phyloP scores from a whole-genome alignment of 2,113 vertebrate species.

The Bambusicola thoracicus region DNA sequence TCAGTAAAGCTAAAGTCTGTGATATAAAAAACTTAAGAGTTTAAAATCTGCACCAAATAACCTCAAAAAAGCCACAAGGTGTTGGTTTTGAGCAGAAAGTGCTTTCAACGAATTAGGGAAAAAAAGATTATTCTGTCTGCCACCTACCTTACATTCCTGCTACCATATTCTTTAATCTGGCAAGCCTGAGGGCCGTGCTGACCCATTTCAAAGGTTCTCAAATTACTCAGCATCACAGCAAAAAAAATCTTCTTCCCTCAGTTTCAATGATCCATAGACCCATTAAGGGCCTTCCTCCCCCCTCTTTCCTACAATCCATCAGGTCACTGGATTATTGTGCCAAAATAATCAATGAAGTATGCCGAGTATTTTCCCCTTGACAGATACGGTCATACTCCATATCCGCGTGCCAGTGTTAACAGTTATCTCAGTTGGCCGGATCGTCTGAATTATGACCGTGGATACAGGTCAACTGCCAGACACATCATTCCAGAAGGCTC shows the following conservation, averaged over 20 bases:
- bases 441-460: neutral
- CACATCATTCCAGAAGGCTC: neutral
- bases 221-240: constrained; percentile 58
- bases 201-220: constrained; percentile 23
- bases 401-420: constrained; percentile 5
- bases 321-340: constrained; percentile 2
- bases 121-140: constrained; percentile 37
- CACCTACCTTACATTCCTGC: neutral
- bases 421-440: constrained; percentile 38
- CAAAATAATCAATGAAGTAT: constrained; percentile 43
- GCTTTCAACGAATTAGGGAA: neutral
- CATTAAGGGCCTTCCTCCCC: neutral
- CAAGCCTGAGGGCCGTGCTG: neutral
- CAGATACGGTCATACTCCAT: constrained; percentile 2
- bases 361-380: constrained; percentile 38
- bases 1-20: neutral
- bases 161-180: constrained; percentile 13
- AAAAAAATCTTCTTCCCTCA: neutral
- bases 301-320: neutral
- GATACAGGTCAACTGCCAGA: constrained; percentile 15
- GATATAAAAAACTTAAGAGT: neutral
- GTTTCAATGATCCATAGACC: constrained; percentile 42
- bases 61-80: neutral
- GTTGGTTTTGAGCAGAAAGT: neutral
- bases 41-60: neutral